Evolutionary conservation across 2,888 invertebrate genomes (phyloP).

Genomic region (Odontocerum albicorne): DNA sequence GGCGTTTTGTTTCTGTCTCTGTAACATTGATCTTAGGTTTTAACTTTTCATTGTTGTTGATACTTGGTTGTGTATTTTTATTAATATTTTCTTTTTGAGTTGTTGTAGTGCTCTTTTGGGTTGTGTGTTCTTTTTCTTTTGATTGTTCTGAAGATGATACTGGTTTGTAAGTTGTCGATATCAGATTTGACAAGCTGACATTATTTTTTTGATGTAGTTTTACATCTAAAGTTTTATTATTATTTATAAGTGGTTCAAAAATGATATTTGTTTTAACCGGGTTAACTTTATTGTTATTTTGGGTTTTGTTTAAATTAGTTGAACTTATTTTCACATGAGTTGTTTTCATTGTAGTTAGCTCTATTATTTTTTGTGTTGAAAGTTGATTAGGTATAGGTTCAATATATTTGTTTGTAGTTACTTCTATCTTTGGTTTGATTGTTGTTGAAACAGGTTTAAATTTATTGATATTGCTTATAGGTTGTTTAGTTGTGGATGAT

Average conservation of each 20-base stretch:
- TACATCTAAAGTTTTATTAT: neutral
- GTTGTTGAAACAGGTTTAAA: neutral
- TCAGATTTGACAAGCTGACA: neutral
- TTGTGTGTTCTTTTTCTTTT: conserved; percentile 17
- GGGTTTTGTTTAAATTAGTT: neutral
- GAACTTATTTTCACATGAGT: conserved; percentile 23
- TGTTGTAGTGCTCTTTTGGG: conserved; percentile 15
- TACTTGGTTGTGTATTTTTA: neutral
- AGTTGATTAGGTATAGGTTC: neutral
- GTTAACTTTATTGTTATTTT: neutral
- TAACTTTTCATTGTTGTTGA: neutral
- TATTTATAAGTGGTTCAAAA: no score
- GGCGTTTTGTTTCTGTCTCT: neutral
- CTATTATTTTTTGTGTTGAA: neutral
- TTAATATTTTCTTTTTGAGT: conserved; percentile 2
- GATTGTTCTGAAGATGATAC: conserved; percentile 32
- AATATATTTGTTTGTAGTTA: no score
- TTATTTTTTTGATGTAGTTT: no score
- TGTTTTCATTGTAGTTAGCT: neutral
- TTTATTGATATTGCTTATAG: neutral
- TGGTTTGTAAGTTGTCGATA: conserved; percentile 5
- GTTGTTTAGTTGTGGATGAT: neutral
- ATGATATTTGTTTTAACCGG: no score
- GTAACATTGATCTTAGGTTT: neutral
- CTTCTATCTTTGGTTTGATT: neutral